Evolutionary conservation across 2,797 vertebrate genomes (phyloP), one percentile per base, ranked within the genome.

Genomic region (Pangasius larnaudii): DNA sequence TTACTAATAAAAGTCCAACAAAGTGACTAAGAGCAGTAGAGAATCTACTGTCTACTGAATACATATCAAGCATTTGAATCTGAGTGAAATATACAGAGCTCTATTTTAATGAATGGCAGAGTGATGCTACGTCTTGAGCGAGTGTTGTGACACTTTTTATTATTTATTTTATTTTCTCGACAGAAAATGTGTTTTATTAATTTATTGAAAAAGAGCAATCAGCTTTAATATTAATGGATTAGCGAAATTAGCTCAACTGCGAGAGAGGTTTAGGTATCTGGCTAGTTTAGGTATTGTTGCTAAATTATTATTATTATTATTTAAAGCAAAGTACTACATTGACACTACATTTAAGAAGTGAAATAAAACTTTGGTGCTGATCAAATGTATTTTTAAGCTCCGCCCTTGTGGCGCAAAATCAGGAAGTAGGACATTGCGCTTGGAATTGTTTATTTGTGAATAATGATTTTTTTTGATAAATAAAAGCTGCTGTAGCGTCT

Each of bases 1-100:
- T 51, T 77, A 30, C 74, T 77, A 77, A 63, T n/a, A n/a, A 10
- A 80, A 79, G 51, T 79, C 30, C 53, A 24, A 56, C 51, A 33
- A 56, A 56, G 16, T 79, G 77, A 79, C 16, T 79, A 33, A 78
- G n/a, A 9, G 30, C 75, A 56, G n/a, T 53, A 18, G 30, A 39
- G 33, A 39, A 80, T 39, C 39, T 39, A 39, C 39, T 39, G 1
- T 58, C 53, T 11, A 11, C 49, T 56, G 51, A 53, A 22, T 22
- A 78, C 33, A 33, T 10, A 33, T 13, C 24, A 22, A 11, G 78
- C 10, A 1, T 30, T n/a, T 53, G 49, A 56, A 78, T n/a, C 1
- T 30, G 46, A 78, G 0, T 58, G 18, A 78, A 79, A 79, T 79
- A 33, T 7, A 80, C 51, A 56, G 1, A 33, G 3, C n/a, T 27